A percentile compares a stretch with the other conserved stretches of the same genome.
These are phyloP conservation scores for Ophion ellenae DNA, from an alignment of 2,888 invertebrate genomes.

Conservation along the genomic window DNA sequence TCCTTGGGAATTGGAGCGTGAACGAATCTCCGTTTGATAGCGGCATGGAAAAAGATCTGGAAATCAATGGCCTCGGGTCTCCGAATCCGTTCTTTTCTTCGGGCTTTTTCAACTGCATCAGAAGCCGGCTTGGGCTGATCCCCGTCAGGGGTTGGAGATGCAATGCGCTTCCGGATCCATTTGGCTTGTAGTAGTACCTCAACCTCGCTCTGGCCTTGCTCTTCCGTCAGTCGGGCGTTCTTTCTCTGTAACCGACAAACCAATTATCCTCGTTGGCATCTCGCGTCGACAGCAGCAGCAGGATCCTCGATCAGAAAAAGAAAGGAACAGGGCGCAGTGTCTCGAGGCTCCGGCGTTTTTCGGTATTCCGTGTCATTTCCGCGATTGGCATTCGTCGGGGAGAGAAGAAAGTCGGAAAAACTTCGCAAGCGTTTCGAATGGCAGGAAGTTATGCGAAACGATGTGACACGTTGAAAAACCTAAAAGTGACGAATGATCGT, in stretches of 20 bases:
- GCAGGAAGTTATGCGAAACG: not conserved
- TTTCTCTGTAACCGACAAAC: slow-evolving; percentile 65
- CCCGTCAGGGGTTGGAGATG: not conserved
- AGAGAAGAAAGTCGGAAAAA: slow-evolving; percentile 29
- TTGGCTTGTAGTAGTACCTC: slow-evolving; percentile 49
- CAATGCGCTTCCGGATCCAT: slow-evolving; percentile 58
- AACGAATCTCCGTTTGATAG: slow-evolving; percentile 57
- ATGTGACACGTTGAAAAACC: slow-evolving; percentile 4
- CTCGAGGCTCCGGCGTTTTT: slow-evolving; percentile 9
- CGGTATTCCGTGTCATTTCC: slow-evolving; percentile 47
- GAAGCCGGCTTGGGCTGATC: slow-evolving; percentile 42
- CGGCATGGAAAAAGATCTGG: slow-evolving; percentile 37
- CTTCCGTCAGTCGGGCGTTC: slow-evolving; percentile 56
- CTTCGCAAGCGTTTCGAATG: slow-evolving; percentile 31
- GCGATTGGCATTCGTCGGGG: slow-evolving; percentile 58
- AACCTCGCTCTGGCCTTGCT: slow-evolving; percentile 41
- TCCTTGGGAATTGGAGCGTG: slow-evolving; percentile 58
- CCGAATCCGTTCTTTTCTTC: slow-evolving; percentile 52
- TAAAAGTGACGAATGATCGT: not conserved
- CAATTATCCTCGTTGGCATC: slow-evolving; percentile 67
- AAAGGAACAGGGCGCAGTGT: slow-evolving; percentile 9
- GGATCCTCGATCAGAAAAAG: slow-evolving; percentile 56
- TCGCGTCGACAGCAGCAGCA: slow-evolving; percentile 57
- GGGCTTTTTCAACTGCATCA: slow-evolving; percentile 58
- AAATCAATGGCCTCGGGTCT: slow-evolving; percentile 57